phyloP scores from a whole-genome alignment of 2,888 invertebrate genomes.

The Diaprepes abbreviatus region DNA sequence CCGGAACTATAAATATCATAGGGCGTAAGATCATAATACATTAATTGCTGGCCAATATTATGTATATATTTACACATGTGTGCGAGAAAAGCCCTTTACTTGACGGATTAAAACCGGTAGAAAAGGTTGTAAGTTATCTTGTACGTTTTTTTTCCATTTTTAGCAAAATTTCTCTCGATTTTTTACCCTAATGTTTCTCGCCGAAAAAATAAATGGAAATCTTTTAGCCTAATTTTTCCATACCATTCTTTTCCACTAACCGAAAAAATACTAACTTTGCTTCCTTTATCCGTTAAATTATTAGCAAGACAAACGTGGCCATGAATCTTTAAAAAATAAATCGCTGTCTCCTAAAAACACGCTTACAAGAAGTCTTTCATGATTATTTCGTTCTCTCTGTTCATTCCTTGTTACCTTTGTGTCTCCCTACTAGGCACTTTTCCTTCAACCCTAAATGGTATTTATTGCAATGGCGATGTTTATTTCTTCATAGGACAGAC shows the following conservation, averaged over 20 bases:
- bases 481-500: conserved; percentile 50
- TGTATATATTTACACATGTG: no score
- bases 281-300: conserved; percentile 33
- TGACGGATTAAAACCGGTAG: no score
- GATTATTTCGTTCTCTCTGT: conserved; percentile 45
- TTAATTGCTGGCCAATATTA: no score
- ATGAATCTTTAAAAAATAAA: conserved; percentile 47
- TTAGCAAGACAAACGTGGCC: conserved; percentile 35
- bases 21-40: no score
- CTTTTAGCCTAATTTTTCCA: not conserved
- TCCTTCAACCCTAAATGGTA: conserved; percentile 45
- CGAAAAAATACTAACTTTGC: conserved; percentile 1
- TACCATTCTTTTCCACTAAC: not conserved
- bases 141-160: no score
- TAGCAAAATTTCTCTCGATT: no score
- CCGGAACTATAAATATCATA: no score
- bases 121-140: no score
- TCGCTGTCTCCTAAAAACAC: conserved; percentile 42
- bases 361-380: conserved; percentile 44
- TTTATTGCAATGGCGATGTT: conserved; percentile 49
- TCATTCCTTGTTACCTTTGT: conserved; percentile 44
- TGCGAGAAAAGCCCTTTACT: no score
- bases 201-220: not conserved
- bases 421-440: conserved; percentile 44
- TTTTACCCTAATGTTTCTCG: no score